Evolutionary conservation across 2,888 invertebrate species (phyloP).

Genomic region (Acholoe squamosa): DNA sequence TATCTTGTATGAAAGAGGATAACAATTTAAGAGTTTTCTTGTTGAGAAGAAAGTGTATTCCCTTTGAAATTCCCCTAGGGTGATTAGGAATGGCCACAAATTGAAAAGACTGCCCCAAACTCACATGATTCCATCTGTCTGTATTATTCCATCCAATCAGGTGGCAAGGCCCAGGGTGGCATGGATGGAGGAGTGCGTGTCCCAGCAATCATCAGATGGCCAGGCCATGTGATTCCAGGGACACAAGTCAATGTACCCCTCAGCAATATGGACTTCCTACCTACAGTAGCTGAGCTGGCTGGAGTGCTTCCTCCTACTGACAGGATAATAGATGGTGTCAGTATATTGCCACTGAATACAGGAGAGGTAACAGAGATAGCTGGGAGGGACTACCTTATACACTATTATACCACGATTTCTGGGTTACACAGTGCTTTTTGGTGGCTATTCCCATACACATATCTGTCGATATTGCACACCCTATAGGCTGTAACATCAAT

Average conservation of each 20-base stretch:
- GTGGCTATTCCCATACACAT: no score
- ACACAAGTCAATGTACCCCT: slow-evolving; percentile 76
- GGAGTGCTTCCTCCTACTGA: slow-evolving; percentile 73
- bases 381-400: slow-evolving; percentile 80
- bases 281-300: slow-evolving; percentile 78
- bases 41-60: no score
- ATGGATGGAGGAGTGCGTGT: slow-evolving; percentile 83
- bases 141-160: slow-evolving; percentile 70
- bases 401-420: no score
- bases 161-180: slow-evolving; percentile 80
- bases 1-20: background rate
- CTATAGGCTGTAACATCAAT: no score
- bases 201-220: slow-evolving; percentile 81
- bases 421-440: no score
- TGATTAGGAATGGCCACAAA: no score
- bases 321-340: slow-evolving; percentile 80
- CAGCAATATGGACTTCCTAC: slow-evolving; percentile 82
- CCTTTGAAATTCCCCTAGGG: no score
- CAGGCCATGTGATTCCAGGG: slow-evolving; percentile 74
- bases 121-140: no score
- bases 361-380: slow-evolving; percentile 69
- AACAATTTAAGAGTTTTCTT: background rate
- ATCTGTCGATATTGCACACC: no score
- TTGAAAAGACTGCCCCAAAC: no score
- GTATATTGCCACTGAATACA: slow-evolving; percentile 79